phyloP scores from a whole-genome alignment of 2,113 vertebrate species.

The Diphyllodes magnificus region DNA sequence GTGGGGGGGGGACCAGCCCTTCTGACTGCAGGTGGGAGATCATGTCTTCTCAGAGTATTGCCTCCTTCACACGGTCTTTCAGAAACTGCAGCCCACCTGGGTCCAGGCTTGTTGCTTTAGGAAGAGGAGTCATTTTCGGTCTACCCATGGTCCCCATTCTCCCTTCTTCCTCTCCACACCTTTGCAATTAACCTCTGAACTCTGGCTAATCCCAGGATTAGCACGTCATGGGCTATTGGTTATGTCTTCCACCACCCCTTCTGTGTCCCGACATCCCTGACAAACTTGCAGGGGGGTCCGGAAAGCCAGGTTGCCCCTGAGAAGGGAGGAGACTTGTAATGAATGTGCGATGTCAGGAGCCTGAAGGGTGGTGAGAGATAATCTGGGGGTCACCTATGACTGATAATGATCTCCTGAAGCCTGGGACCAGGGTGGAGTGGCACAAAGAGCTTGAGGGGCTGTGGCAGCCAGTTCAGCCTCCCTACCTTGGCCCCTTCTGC shows the following conservation, averaged over 20 bases:
- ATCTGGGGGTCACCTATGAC: neutral
- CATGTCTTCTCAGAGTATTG: neutral
- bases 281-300: neutral
- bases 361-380: neutral
- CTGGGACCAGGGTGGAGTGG: neutral
- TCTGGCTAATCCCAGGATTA: slow-evolving; percentile 26
- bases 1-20: neutral
- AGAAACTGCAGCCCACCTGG: neutral
- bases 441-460: neutral
- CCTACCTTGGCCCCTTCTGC: neutral
- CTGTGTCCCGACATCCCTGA: neutral
- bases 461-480: neutral
- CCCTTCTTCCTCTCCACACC: slow-evolving; percentile 5
- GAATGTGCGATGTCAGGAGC: neutral
- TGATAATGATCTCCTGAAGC: neutral
- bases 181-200: slow-evolving; percentile 55
- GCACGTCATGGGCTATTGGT: neutral
- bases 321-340: neutral
- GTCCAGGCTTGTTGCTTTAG: neutral
- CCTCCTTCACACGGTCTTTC: neutral
- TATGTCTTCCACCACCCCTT: neutral
- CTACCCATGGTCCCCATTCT: neutral
- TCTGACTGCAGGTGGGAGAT: neutral
- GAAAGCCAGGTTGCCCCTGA: neutral
- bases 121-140: neutral